These are phyloP conservation scores for Amphipyra berbera DNA, from an alignment of 2,888 invertebrate genomes.

Conservation along the genomic window DNA sequence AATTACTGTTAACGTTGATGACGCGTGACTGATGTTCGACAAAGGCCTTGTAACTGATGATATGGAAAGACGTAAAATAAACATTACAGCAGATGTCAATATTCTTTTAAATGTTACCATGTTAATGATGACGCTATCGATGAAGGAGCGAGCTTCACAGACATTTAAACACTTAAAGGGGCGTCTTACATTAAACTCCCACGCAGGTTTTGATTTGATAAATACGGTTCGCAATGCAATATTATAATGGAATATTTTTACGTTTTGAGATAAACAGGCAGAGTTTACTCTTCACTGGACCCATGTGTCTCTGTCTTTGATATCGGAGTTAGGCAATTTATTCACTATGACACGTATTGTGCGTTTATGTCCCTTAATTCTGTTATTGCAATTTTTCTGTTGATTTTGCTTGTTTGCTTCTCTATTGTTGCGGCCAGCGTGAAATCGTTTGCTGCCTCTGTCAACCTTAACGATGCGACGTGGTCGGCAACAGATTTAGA, in stretches of 20 bases:
- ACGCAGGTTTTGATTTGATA: constrained; percentile 64
- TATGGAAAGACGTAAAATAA: constrained; percentile 61
- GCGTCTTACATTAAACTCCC: constrained; percentile 56
- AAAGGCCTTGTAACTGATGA: constrained; percentile 71
- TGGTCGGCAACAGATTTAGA: constrained; percentile 63
- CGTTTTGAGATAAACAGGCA: constrained; percentile 65
- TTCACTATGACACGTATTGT: constrained; percentile 80
- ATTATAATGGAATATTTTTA: constrained; percentile 74
- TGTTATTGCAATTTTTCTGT: constrained; percentile 73
- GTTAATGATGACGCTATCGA: constrained; percentile 45
- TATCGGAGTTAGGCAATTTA: constrained; percentile 80
- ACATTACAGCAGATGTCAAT: constrained; percentile 51
- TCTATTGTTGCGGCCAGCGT: constrained; percentile 68
- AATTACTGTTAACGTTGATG: constrained; percentile 74
- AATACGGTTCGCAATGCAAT: constrained; percentile 66
- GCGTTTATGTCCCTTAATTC: constrained; percentile 67
- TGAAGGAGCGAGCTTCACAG: constrained; percentile 46
- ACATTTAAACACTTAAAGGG: constrained; percentile 62
- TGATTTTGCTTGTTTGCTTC: constrained; percentile 70
- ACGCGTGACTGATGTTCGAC: constrained; percentile 72
- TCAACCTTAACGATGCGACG: constrained; percentile 68
- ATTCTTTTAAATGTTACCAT: constrained; percentile 53
- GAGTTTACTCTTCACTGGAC: constrained; percentile 66
- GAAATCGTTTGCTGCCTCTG: constrained; percentile 71
- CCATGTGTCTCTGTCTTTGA: constrained; percentile 76